Evolutionary conservation across 2,888 invertebrate genomes (phyloP), one percentile per base, ranked within the genome.

Genomic region (Myopa testacea): DNA sequence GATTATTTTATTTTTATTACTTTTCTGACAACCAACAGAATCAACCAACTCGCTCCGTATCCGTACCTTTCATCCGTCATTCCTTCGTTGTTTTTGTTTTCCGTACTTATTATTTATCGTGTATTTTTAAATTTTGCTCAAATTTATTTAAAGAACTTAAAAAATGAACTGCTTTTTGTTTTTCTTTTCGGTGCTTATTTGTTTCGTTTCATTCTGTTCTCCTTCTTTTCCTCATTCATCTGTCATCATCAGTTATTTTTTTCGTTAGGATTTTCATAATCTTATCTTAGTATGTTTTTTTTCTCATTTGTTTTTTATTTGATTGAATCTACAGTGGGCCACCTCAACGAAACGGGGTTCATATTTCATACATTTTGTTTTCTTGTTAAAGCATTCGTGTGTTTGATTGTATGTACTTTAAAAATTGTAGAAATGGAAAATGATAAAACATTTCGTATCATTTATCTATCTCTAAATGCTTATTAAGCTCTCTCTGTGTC

Each of bases 91-190:
- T 6, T 74, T 70, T 76, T 76, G 16, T 50, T 50, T 71, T 26
- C 26, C 26, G 26, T 26, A 26, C 26, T 26, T 26, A 26, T 16
- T 69, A 67, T 72, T 78, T 77, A 62, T 77, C 67, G 34, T 76
- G 34, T 75, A 76, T 80, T 73, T 80, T 69, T 80, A 75, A 75
- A 81, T 78, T 81, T 78, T 78, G 89, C 84, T 89, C 77, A 83
- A 91, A 91, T 91, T 90, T 91, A 91, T 80, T 87, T 91, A 84
- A 82, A 83, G 82, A 83, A 79, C 75, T 67, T 34, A 70, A 76
- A 26, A 70, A 60, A 69, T 60, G 16, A 68, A 62, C 34, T 38
- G 37, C 63, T 60, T 71, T 76, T 60, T 40, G 14, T 69, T 60
- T 16, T 62, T 73, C 45, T n/a, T 40, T 60, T 58, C 38, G 38